Evolutionary conservation across 2,888 invertebrate genomes (phyloP).

Genomic region (Saturnia pavonia): DNA sequence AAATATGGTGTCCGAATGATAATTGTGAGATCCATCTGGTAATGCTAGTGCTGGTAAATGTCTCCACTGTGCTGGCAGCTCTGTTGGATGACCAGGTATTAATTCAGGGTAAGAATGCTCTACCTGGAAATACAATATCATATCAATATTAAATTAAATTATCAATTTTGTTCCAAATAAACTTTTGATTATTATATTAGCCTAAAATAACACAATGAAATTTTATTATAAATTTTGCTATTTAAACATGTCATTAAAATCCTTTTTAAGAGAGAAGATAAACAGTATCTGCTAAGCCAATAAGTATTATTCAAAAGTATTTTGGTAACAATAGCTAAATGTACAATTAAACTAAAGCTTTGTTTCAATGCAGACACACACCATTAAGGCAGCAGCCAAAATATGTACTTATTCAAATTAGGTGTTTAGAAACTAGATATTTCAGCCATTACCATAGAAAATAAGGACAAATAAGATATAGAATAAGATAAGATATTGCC

Average conservation of each 20-base stretch:
- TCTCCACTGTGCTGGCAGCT: slow-evolving; percentile 96
- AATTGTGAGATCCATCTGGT: slow-evolving; percentile 99
- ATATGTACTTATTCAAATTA: background rate
- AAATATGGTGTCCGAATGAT: slow-evolving; percentile 95
- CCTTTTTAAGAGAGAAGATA: background rate
- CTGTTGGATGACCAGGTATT: slow-evolving; percentile 87
- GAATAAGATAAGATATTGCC: too few relatives aligned
- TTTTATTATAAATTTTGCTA: background rate
- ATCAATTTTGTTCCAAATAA: background rate
- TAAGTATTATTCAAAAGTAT: background rate
- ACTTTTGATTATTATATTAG: background rate
- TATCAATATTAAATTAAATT: too few relatives aligned
- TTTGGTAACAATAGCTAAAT: background rate
- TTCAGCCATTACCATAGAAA: background rate
- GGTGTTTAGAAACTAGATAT: background rate
- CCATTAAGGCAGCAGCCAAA: background rate
- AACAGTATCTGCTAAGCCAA: background rate
- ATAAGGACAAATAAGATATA: too few relatives aligned
- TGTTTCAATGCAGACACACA: background rate
- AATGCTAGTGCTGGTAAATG: slow-evolving; percentile 97
- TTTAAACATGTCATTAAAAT: background rate
- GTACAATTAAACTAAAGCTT: background rate
- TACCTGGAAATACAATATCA: slow-evolving; percentile 79
- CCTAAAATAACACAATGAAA: background rate
- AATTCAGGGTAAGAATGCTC: slow-evolving; percentile 96